Evolutionary conservation across 2,113 vertebrate species (phyloP).

Genomic region (Aegithalos caudatus): DNA sequence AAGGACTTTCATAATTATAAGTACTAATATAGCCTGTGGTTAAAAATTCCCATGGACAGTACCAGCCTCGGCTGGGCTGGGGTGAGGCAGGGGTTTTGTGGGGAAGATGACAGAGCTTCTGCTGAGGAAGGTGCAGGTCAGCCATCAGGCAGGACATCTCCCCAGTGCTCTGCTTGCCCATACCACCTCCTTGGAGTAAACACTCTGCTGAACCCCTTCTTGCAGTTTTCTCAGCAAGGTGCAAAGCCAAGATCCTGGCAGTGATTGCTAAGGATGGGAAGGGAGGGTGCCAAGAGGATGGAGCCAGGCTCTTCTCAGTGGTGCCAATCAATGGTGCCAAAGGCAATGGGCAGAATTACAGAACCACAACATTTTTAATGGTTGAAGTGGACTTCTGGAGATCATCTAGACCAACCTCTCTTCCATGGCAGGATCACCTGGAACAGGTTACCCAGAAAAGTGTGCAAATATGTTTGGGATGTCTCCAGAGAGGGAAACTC

Average conservation of each 20-base stretch:
- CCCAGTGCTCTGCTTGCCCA: rapidly evolving
- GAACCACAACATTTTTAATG: background rate
- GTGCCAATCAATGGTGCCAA: background rate
- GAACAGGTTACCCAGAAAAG: background rate
- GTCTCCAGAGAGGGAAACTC: background rate
- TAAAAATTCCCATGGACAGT: background rate
- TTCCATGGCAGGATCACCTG: background rate
- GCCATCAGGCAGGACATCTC: background rate
- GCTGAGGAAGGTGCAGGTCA: background rate
- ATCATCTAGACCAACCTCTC: background rate
- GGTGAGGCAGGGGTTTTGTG: background rate
- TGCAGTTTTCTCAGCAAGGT: background rate
- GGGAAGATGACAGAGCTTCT: background rate
- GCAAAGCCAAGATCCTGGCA: background rate
- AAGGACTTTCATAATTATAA: background rate
- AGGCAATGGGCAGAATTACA: background rate
- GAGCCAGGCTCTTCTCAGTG: background rate
- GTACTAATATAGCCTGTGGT: background rate
- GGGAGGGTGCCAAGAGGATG: background rate
- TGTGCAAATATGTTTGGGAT: background rate
- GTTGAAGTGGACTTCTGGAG: background rate
- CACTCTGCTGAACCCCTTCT: background rate
- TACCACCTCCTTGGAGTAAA: background rate
- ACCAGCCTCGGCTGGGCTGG: background rate
- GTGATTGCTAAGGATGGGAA: background rate